Evolutionary conservation across 2,888 invertebrate genomes (phyloP).

Genomic region (Plebejus anna): DNA sequence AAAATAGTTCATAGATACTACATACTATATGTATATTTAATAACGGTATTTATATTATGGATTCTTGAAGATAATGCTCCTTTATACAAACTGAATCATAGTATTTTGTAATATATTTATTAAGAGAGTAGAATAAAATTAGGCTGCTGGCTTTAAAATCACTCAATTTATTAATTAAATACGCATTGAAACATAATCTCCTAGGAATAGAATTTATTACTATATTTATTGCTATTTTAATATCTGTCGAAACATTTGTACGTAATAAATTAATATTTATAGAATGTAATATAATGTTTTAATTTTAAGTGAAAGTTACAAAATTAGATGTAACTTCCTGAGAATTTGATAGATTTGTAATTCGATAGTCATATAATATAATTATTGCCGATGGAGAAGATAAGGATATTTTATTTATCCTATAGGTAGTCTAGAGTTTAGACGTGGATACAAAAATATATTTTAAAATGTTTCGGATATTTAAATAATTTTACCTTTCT

Average conservation of each 20-base stretch:
- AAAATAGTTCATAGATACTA: no score
- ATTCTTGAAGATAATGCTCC: no score
- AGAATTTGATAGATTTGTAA: not conserved
- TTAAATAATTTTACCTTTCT: no score
- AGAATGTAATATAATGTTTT: not conserved
- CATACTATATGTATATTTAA: no score
- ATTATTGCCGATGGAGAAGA: not conserved
- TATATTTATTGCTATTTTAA: conserved; percentile 10
- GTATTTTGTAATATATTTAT: not conserved
- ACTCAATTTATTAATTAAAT: not conserved
- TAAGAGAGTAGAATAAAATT: not conserved
- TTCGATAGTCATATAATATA: not conserved
- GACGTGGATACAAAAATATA: not conserved
- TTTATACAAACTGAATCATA: not conserved
- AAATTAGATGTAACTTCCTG: conserved; percentile 4
- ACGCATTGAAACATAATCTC: not conserved
- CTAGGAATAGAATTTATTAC: not conserved
- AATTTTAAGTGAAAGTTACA: conserved; percentile 14
- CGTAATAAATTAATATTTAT: conserved; percentile 18
- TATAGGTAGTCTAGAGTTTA: not conserved
- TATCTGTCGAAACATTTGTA: not conserved
- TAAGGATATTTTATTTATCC: not conserved
- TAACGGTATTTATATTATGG: no score
- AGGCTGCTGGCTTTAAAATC: not conserved
- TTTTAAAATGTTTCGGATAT: not conserved